A percentile compares a stretch with the other conserved stretches of the same genome.
Evolutionary conservation across 2,113 vertebrate genomes (phyloP).

Genomic region (Alaudala cheleensis): DNA sequence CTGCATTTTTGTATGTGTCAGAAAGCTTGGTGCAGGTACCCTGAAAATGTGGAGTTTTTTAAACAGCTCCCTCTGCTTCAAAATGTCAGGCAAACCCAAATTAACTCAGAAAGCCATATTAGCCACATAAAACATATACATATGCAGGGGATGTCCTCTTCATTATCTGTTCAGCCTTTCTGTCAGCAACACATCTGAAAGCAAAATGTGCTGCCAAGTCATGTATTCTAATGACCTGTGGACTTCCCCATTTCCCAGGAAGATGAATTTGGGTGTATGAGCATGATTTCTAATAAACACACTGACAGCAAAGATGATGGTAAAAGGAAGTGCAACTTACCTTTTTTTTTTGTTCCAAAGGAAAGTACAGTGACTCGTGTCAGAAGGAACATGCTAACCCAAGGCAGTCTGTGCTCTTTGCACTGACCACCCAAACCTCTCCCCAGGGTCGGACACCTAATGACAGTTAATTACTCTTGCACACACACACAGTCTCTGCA

Average conservation of each 20-base stretch:
- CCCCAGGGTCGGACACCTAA: not conserved
- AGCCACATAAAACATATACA: not conserved
- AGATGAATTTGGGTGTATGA: slow-evolving; percentile 8
- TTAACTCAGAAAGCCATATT: not conserved
- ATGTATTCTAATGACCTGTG: slow-evolving; percentile 24
- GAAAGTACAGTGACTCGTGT: slow-evolving; percentile 51
- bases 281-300: slow-evolving; percentile 34
- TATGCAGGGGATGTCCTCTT: not conserved
- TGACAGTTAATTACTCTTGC: not conserved
- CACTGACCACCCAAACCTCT: not conserved
- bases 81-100: not conserved
- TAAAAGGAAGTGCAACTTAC: slow-evolving; percentile 21
- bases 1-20: not conserved
- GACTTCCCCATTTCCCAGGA: slow-evolving; percentile 22
- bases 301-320: not conserved
- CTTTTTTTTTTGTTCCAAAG: not conserved
- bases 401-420: not conserved
- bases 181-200: slow-evolving; percentile 17
- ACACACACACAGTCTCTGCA: not conserved
- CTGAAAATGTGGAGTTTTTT: not conserved
- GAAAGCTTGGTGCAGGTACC: not conserved
- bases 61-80: not conserved
- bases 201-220: slow-evolving; percentile 21
- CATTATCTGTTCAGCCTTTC: not conserved
- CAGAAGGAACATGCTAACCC: not conserved